These are phyloP conservation scores for Crocidura indochinensis DNA, from an alignment of 2,797 vertebrate genomes.

Conservation along the genomic window DNA sequence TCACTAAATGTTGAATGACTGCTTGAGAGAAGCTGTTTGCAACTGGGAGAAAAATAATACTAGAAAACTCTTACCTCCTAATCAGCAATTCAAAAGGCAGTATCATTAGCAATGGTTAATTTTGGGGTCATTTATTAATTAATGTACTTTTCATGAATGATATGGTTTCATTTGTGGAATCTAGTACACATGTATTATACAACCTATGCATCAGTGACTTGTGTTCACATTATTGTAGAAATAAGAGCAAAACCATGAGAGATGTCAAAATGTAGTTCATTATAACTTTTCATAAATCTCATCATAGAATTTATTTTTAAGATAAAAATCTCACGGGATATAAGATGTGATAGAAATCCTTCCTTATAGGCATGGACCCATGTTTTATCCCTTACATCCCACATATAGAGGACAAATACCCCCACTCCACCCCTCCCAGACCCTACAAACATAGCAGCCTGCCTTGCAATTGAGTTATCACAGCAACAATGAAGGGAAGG, in stretches of 20 bases:
- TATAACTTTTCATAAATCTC: slow-evolving; percentile 42
- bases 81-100: slow-evolving; percentile 49
- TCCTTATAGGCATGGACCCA: too few relatives aligned
- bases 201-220: not conserved
- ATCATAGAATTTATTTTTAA: slow-evolving; percentile 65
- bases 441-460: too few relatives aligned
- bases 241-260: slow-evolving; percentile 9
- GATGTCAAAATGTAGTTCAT: not conserved
- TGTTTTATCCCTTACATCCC: too few relatives aligned
- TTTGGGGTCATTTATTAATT: slow-evolving; percentile 44
- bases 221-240: not conserved
- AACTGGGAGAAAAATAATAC: slow-evolving; percentile 12
- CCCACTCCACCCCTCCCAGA: too few relatives aligned
- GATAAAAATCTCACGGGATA: slow-evolving; percentile 31
- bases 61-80: slow-evolving; percentile 57
- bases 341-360: too few relatives aligned
- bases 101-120: slow-evolving; percentile 8
- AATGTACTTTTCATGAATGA: slow-evolving; percentile 16
- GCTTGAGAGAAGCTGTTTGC: slow-evolving; percentile 60
- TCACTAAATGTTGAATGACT: slow-evolving; percentile 42
- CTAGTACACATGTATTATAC: slow-evolving; percentile 3
- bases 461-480: too few relatives aligned
- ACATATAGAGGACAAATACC: too few relatives aligned
- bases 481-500: too few relatives aligned
- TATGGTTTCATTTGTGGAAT: slow-evolving; percentile 39